Conservation (phyloP, 2,888 invertebrate species). For the Orchesella flavescens region DNA sequence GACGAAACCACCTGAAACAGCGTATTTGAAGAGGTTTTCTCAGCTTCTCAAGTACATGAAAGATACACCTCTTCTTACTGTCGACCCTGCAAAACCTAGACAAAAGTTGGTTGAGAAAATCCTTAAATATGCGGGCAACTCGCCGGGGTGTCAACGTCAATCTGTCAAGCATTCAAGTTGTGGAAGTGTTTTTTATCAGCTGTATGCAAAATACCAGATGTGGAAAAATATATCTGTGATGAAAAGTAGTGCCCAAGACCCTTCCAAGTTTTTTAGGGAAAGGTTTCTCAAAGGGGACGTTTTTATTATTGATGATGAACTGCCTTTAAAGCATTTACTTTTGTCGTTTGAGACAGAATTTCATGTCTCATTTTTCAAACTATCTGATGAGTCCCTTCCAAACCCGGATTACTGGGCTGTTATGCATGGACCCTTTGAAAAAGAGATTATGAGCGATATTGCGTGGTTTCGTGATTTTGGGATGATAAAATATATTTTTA, state of each 20-base stretch:
- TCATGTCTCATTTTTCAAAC: background rate
- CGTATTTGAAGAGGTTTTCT: background rate
- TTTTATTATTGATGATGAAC: background rate
- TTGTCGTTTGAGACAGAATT: background rate
- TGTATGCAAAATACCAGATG: background rate
- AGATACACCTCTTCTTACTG: background rate
- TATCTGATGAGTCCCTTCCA: background rate
- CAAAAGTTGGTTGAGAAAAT: background rate
- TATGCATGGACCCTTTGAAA: constrained; percentile 3
- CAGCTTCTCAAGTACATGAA: background rate
- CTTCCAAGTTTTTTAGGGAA: background rate
- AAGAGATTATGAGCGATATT: background rate
- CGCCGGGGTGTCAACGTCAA: background rate
- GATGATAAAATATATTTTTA: background rate
- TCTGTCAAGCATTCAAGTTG: too few relatives aligned
- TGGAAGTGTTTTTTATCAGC: too few relatives aligned
- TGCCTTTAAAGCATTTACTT: too few relatives aligned
- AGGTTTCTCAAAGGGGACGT: background rate
- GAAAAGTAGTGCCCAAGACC: background rate
- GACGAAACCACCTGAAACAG: background rate
- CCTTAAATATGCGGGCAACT: background rate
- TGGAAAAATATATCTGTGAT: background rate
- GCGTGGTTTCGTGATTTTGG: constrained; percentile 19
- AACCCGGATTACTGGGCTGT: constrained; percentile 22
- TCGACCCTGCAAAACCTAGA: background rate